Base-by-base conservation (phyloP, 2,888 invertebrate genomes). In the Cantharis flavilabris region DNA sequence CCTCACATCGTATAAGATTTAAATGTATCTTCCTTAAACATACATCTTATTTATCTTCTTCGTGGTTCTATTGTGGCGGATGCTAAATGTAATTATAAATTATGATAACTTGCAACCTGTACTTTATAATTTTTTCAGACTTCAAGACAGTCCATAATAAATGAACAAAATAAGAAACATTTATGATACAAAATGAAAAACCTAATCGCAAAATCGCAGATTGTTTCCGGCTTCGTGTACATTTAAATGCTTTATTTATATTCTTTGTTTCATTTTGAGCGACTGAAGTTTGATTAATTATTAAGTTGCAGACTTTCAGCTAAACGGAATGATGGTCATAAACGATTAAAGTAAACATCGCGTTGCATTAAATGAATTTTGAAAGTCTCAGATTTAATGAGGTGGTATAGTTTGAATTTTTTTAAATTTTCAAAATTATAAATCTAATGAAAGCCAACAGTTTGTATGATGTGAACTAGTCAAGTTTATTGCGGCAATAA, bases 251-350 rank as follows among this genome's bases (percentile, higher is more conserved):
- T 80, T 79, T 79, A 80, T 80, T 79, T 79, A 80, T 79, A 78
- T 80, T 80, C 80, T 81, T 80, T 75, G 77, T 75, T 75, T 70
- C 65, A 67, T 75, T 79, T 75, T 78, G 73, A 78, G 77, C 79
- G 77, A 75, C 80, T 81, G 79, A 80, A 81, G 80, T 79, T 79
- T 81, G 81, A 81, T 81, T 81, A 81, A 81, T 81, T 81, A 81
- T 76, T 67, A 75, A 75, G 76, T 76, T 78, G 73, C 76, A 80
- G 79, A 76, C 77, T 79, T 73, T 74, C 67, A 77, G 73, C 72
- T 80, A 77, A 77, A 79, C 73, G 79, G 77, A 80, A 74, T 74
- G 74, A 70, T 73, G 74, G 75, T 76, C 75, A 76, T 80, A 79
- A 79, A 77, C 72, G 70, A 75, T 79, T 77, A 49, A 69, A 75